A percentile compares a stretch with the other conserved stretches of the same genome.
These are phyloP conservation scores for Tympanuchus pallidicinctus DNA, from an alignment of 2,113 vertebrate species.

Conservation along the genomic window DNA sequence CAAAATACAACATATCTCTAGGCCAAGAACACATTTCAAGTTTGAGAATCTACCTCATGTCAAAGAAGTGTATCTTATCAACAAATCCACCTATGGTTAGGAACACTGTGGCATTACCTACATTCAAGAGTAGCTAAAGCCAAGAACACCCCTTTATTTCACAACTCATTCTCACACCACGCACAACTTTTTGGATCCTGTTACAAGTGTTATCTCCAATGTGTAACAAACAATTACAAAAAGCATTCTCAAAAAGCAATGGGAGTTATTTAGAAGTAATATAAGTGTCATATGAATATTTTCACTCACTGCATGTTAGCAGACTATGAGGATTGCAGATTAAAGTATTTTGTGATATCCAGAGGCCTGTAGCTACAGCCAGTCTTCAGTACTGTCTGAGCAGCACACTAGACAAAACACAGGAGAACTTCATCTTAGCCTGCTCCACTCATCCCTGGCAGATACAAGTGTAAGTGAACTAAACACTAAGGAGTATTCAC, in stretches of 20 bases:
- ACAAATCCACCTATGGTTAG: not conserved
- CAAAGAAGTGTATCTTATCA: not conserved
- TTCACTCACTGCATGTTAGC: not conserved
- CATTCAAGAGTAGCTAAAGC: not conserved
- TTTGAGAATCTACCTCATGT: not conserved
- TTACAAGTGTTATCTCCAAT: not conserved
- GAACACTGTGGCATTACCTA: not conserved
- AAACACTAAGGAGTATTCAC: not conserved
- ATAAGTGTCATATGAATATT: not conserved
- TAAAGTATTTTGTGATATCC: not conserved
- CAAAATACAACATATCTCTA: not conserved
- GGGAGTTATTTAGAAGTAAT: not conserved
- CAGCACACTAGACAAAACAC: not conserved
- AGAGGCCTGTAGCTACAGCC: not conserved
- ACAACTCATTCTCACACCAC: not conserved
- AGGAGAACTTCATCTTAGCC: not conserved
- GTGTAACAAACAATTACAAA: not conserved
- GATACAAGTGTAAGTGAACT: not conserved
- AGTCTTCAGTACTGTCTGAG: not conserved
- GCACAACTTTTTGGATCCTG: rapidly evolving
- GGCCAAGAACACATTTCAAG: not conserved
- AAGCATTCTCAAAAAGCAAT: not conserved
- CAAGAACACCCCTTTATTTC: not conserved
- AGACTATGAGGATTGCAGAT: not conserved
- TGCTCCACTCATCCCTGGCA: not conserved